Base-by-base conservation (phyloP, 1,140 invertebrate genomes). In the Euglossa dilemma region DNA sequence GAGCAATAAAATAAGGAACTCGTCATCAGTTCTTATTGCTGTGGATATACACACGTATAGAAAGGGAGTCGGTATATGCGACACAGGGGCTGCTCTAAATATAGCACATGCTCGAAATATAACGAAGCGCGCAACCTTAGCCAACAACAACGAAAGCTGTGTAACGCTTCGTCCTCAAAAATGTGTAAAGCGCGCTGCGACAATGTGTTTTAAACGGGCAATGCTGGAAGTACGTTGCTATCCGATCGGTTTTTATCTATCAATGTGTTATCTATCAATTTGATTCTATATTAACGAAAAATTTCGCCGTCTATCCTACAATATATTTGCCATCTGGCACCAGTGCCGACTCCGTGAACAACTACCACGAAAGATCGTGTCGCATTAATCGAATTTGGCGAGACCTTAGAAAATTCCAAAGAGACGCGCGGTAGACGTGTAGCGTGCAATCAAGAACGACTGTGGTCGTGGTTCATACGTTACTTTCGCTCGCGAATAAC, bases 71-170 rank as follows among this genome's bases (percentile, higher is more conserved):
- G 25, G 47, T 63, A 77, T 57, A 70, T 67, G 81, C 57, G 54
- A 66, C 18, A 80, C 73, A 84, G 86, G 90, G 78, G 84, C 85
- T 85, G 84, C 64, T 91, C 93, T 93, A 94, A 94, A 93, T 89
- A 92, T 93, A 94, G 92, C 91, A 86, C 85, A 87, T 86, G 91
- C 93, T 93, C 91, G 88, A 94, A 93, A 94, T 93, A 93, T 93
- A 93, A 93, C 92, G 89, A 91, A 89, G 90, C 82, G 90, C 85
- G 71, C 83, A 85, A 87, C 74, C 78, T 85, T 88, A 85, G 86
- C 59, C 73, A 82, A 72, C 59, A 50, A 64, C 50, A 11, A 86
- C 54, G 54, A 78, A 86, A 79, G 59, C 43, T 9, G 63, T 25
- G 77, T 84, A 61, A 72, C 63, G 50, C 36, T 59, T 23, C 61